These are phyloP conservation scores for Brachycybe producta DNA, from an alignment of 2,888 invertebrate genomes.

Conservation along the genomic window DNA sequence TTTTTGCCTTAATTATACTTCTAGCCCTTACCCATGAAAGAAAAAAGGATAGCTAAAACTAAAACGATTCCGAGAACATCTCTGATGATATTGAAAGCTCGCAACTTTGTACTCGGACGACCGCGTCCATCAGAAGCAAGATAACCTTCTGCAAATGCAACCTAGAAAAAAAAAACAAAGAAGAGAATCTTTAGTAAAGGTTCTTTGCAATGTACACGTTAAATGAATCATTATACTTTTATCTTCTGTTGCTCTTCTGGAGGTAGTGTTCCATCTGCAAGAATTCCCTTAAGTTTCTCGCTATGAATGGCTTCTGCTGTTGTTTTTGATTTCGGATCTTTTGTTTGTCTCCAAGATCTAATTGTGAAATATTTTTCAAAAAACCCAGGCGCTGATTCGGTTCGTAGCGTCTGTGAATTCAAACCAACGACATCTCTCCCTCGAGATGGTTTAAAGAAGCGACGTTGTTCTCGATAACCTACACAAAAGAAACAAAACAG, in stretches of 20 bases:
- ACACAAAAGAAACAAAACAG: too few species aligned
- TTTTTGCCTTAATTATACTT: too few species aligned
- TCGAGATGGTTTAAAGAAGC: conserved; percentile 11
- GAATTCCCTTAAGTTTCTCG: conserved; percentile 23
- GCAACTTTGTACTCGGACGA: conserved; percentile 26
- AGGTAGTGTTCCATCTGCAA: conserved; percentile 27
- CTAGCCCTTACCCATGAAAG: conserved; percentile 38
- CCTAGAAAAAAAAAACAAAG: conserved; percentile 16
- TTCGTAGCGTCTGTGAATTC: conserved; percentile 6
- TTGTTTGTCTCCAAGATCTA: conserved; percentile 15
- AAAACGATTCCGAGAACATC: conserved; percentile 51
- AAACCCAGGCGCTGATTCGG: neutral
- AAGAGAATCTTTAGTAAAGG: neutral
- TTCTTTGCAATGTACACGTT: neutral
- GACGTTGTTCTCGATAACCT: conserved; percentile 1
- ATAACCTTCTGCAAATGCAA: conserved; percentile 82
- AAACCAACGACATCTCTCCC: neutral
- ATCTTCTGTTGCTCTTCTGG: conserved; percentile 54
- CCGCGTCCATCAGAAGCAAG: conserved; percentile 47
- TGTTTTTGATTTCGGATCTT: conserved; percentile 19
- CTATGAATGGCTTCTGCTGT: conserved; percentile 22
- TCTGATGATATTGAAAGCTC: conserved; percentile 55
- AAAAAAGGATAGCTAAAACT: conserved; percentile 60
- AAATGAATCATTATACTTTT: conserved; percentile 47
- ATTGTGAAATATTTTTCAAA: conserved; percentile 12